These are phyloP conservation scores for Drosophila robusta DNA, from an alignment of 2,888 invertebrate genomes.

Conservation along the genomic window DNA sequence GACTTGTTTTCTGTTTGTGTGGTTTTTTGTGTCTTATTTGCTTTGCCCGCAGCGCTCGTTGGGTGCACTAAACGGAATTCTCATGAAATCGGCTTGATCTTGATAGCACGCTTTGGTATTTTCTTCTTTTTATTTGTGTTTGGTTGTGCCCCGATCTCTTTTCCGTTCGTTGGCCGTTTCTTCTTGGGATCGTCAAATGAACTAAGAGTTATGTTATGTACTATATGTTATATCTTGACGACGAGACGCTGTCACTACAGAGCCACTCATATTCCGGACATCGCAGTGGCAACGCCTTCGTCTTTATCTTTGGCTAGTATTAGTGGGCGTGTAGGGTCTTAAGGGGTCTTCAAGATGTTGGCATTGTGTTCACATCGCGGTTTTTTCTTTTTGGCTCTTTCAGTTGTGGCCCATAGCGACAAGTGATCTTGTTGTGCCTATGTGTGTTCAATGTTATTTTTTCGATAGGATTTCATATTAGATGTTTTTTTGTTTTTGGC, in stretches of 20 bases:
- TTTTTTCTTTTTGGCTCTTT: conserved; percentile 17
- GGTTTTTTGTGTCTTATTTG: conserved; percentile 30
- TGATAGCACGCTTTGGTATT: conserved; percentile 60
- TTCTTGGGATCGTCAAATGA: conserved; percentile 25
- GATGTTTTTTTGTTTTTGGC: conserved; percentile 2
- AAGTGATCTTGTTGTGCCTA: conserved; percentile 27
- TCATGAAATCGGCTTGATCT: conserved; percentile 71
- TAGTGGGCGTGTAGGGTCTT: conserved; percentile 34
- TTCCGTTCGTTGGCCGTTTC: conserved; percentile 2
- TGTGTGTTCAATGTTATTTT: conserved; percentile 23
- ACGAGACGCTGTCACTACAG: conserved; percentile 20
- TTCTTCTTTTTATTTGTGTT: conserved; percentile 16
- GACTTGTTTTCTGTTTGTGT: conserved; percentile 36
- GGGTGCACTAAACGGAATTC: conserved; percentile 60
- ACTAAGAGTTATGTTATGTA: conserved; percentile 33
- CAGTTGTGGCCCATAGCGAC: not conserved
- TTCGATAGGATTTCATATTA: conserved; percentile 13
- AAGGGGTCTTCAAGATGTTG: conserved; percentile 22
- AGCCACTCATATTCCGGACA: conserved; percentile 11
- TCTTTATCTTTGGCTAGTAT: not conserved
- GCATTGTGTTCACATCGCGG: not conserved
- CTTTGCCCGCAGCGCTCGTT: conserved; percentile 19
- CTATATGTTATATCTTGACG: conserved; percentile 19
- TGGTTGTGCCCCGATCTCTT: conserved; percentile 3
- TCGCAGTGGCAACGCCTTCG: not conserved